Conservation (phyloP, 2,888 invertebrate species). For the Agrotis clavis region DNA sequence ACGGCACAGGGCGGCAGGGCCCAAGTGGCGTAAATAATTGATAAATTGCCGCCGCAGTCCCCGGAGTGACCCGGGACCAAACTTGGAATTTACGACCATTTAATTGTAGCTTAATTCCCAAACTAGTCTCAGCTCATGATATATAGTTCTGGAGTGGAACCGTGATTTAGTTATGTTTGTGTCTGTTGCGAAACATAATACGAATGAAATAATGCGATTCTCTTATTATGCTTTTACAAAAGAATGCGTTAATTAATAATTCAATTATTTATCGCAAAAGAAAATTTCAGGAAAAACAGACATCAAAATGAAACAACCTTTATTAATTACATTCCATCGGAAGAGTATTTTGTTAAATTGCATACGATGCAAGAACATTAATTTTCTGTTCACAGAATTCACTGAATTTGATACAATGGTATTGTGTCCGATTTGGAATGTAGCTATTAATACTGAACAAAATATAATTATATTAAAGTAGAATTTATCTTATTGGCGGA, state of each 20-base stretch:
- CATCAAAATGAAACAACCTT: conserved; percentile 8
- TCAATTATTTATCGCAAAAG: background rate
- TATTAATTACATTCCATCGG: conserved; percentile 33
- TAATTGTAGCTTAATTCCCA: conserved; percentile 90
- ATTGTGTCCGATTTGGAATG: conserved; percentile 12
- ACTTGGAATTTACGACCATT: conserved; percentile 89
- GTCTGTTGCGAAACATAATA: conserved; percentile 7
- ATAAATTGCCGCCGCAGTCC: conserved; percentile 90
- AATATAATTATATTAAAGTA: background rate
- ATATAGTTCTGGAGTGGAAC: conserved; percentile 77
- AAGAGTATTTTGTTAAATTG: conserved; percentile 18
- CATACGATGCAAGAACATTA: background rate
- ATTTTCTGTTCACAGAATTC: conserved; percentile 9
- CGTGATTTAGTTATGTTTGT: conserved; percentile 58
- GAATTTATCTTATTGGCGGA: background rate
- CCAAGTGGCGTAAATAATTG: conserved; percentile 91
- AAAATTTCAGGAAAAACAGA: background rate
- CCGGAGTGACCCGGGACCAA: conserved; percentile 85
- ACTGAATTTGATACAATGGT: conserved; percentile 11
- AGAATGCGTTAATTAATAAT: background rate
- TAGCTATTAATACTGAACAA: background rate
- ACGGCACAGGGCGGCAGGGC: conserved; percentile 73
- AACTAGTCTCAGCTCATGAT: conserved; percentile 86
- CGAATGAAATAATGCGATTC: background rate
- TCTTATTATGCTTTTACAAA: background rate